Evolutionary conservation across 35 echinoderm and acorn worm genomes (phyloP).

Genomic region (Apostichopus parvimensis): DNA sequence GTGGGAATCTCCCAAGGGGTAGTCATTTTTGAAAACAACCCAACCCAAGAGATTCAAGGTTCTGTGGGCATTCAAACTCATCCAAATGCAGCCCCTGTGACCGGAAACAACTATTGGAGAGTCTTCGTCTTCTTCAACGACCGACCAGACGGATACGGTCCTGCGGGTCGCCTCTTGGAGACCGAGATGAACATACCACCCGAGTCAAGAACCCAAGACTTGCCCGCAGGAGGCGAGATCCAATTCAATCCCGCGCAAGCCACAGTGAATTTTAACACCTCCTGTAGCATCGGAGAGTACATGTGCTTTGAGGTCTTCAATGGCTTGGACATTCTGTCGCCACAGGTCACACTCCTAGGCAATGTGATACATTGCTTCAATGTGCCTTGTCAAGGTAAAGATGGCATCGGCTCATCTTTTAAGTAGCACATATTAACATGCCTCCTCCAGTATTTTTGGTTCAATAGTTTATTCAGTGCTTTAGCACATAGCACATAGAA

Average conservation of each 20-base stretch:
- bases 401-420: too few relatives aligned
- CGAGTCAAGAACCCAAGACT: neutral
- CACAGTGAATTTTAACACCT: conserved; percentile 6
- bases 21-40: neutral
- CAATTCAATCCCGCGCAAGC: neutral
- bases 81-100: neutral
- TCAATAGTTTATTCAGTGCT: too few relatives aligned
- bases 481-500: too few relatives aligned
- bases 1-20: neutral
- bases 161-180: neutral
- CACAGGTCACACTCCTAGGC: neutral
- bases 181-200: conserved; percentile 21
- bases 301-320: conserved; percentile 55
- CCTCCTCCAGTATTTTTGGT: too few relatives aligned
- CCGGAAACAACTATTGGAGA: conserved; percentile 45
- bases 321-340: neutral
- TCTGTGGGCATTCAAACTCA: neutral
- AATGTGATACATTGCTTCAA: conserved; percentile 42
- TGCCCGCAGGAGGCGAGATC: neutral
- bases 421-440: too few relatives aligned
- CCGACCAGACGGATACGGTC: neutral
- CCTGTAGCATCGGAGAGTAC: conserved; percentile 23
- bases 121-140: conserved; percentile 46
- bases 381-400: conserved; percentile 16
- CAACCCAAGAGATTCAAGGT: neutral